Conservation (phyloP, 2,113 vertebrate genomes). For the Calidris pugnax region DNA sequence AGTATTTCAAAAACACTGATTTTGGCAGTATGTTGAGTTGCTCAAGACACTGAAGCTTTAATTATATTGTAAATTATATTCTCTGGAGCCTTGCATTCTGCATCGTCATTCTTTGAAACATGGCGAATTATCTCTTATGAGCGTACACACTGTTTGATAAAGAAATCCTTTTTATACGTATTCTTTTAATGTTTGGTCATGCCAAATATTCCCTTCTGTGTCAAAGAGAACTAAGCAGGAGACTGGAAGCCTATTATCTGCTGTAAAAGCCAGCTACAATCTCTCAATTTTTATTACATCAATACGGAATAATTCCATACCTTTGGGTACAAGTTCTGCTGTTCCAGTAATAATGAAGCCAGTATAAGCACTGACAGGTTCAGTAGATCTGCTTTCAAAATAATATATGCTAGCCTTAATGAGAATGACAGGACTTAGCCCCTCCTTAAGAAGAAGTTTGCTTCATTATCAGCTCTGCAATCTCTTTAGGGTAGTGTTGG, state of each 20-base stretch:
- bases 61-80: conserved; percentile 22
- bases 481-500: neutral
- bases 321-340: neutral
- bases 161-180: neutral
- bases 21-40: neutral
- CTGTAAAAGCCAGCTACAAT: neutral
- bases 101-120: neutral
- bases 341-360: neutral
- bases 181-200: conserved; percentile 23
- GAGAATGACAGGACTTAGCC: neutral
- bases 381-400: neutral
- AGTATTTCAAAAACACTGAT: conserved; percentile 22
- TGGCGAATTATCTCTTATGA: neutral
- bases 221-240: neutral
- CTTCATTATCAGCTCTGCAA: neutral
- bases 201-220: neutral
- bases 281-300: neutral
- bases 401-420: neutral
- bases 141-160: neutral
- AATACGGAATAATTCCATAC: neutral
- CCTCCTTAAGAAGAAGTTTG: neutral
- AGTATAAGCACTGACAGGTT: neutral
- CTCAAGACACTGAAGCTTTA: conserved; percentile 13
- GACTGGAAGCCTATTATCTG: neutral
- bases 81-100: neutral